These are phyloP conservation scores for Neopipo cinnamomea DNA, from an alignment of 2,113 vertebrate species.

Conservation along the genomic window DNA sequence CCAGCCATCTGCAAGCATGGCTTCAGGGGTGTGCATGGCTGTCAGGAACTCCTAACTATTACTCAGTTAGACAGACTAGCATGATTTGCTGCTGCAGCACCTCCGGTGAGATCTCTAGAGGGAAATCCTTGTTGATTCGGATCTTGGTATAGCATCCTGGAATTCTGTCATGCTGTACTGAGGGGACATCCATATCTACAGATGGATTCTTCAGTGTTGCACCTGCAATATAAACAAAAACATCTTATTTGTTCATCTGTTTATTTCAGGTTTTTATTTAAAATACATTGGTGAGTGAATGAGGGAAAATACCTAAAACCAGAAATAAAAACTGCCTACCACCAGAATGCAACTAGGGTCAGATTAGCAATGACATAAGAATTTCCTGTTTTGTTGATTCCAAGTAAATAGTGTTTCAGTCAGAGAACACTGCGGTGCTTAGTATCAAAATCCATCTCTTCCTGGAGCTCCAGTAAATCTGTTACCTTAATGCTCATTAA, in stretches of 20 bases:
- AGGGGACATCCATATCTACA: background rate
- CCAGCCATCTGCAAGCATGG: background rate
- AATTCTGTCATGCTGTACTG: background rate
- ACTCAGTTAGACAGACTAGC: background rate
- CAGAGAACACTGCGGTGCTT: background rate
- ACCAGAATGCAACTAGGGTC: background rate
- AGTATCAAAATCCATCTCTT: background rate
- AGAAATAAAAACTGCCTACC: background rate
- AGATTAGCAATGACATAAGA: background rate
- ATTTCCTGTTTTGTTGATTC: background rate
- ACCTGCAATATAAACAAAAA: conserved; percentile 61
- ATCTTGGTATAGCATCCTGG: background rate
- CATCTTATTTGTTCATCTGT: background rate
- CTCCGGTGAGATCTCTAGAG: background rate
- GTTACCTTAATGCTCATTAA: background rate
- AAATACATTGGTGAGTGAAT: background rate
- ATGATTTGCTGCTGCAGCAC: background rate
- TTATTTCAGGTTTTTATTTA: background rate
- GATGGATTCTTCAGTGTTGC: background rate
- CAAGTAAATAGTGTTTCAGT: background rate
- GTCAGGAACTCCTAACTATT: background rate
- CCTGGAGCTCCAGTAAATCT: background rate
- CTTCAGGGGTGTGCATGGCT: background rate
- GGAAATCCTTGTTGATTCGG: background rate
- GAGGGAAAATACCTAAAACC: background rate